Base-by-base conservation (phyloP, 1,140 invertebrate genomes). In the Artemia franciscana region DNA sequence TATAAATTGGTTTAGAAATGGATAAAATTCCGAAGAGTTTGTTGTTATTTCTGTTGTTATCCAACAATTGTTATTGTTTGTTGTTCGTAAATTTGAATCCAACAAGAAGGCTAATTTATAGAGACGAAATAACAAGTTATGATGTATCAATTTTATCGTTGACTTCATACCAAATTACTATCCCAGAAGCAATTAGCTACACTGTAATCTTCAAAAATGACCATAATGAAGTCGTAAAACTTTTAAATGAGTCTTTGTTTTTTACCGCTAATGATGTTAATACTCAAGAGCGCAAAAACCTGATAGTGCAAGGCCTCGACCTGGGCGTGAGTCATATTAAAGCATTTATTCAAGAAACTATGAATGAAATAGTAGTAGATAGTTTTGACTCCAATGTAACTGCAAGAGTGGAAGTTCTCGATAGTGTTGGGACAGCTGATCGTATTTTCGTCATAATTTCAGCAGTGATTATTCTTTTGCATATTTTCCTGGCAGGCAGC, bases 401-500 rank as follows among this genome's bases (percentile, higher is more conserved):
- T 12, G 21, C 12, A 12, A 12, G 39, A 18, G 12, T 51, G 39
- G 39, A 51, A 51, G 39, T 51, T 18, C 21, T 51, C 12, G 39
- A 51, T 3, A 18, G 21, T 15, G 39, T 51, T 12, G 39, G 12
- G 21, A 51, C 21, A 51, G 39, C 21, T 51, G 39, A 51, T 18
- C 12, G 21, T 3, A 51, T 51, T 51, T 51, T 51, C 21, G 39
- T 51, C 12, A 51, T 51, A 12, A 51, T 51, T 3, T 51, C 39
- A 51, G 58, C 24, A 5, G 30, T 70, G 0, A 62, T 73, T 24
- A 69, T 73, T 23, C 67, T 71, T 24, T 21, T 70, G 4, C 67
- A 67, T 5, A 72, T 70, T 63, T 59, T 73, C 61, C 69, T 68
- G 2, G 71, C 73, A 68, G 73, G 73, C 21, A 71, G 71, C 62